Base-by-base conservation (phyloP, 2,113 vertebrate species). In the Eulemur rufifrons region DNA sequence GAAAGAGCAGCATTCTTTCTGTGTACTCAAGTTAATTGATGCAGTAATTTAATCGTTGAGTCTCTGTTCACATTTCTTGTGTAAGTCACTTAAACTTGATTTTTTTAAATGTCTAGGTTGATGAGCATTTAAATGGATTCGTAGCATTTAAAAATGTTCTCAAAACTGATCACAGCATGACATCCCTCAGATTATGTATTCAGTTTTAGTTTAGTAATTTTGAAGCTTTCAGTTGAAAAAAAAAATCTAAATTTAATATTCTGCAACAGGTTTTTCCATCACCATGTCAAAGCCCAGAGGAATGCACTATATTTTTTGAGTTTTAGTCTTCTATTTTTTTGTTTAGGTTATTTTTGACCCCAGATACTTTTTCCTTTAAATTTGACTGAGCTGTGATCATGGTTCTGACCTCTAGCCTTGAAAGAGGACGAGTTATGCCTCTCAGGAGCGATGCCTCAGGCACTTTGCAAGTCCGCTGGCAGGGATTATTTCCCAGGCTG, bases 301-400 rank as follows among this genome's bases (percentile, higher is more conserved):
- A 96, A 34, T 6, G 23, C 74, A 71, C 32, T 90, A 39, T 95
- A 61, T 95, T 92, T 94, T 92, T 94, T 97, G 78, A 91, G 95
- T 91, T 96, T 97, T 83, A 78, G 94, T 94, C 85, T 97, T 97
- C 90, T 94, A 54, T 96, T 97, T 98, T 98, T 94, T 89, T 91
- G 97, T 95, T 98, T 95, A 85, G 95, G 96, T 94, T 96, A 96
- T 98, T 97, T 98, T 98, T 98, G 97, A 97, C 96, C 96, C 92
- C 92, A 97, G 95, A 85, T 93, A 93, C 83, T 92, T 94, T 97
- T 97, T 93, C 89, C 97, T 98, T 98, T 95, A 97, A 92, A 97
- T 97, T 96, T 96, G 92, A 94, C 95, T 92, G 97, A 88, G 32
- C 97, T 98, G 92, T 97, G 94, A 96, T 97, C 96, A 97, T 88